Evolutionary conservation across 2,888 invertebrate species (phyloP), one percentile per base, ranked within the genome.

Genomic region (Gnatocerus cornutus): DNA sequence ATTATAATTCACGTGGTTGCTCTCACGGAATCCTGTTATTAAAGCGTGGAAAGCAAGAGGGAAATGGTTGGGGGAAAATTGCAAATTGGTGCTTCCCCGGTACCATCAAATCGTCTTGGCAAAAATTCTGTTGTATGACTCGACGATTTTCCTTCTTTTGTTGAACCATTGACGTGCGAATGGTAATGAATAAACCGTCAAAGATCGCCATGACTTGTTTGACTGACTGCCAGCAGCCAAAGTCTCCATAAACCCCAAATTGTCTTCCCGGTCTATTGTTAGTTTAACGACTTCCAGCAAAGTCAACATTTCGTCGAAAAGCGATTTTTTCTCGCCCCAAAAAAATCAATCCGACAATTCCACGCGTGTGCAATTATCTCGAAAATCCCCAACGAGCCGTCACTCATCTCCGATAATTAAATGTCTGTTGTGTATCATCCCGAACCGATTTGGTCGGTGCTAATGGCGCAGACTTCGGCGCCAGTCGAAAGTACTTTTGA

Each of bases 401-500:
- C 48, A 48, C 56, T 46, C 52, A 45, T 56, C 41, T 55, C 53
- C 65, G 46, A 52, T 69, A 69, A 69, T 69, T 69, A 69, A 69
- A 69, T 41, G 69, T 69, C 69, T 69, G 69, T 41, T 65, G 33
- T 68, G 45, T 55, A 66, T 69, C 65, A 46, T 59, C 65, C 59
- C 14, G 3, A 52, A 59, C 37, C 69, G 59, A 65, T 69, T 69
- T 69, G 53, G 52, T 66, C 12, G 65, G 65, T 66, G 66, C 66
- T 69, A 69, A 69, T 69, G 56, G 69, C 50, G 66, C 66, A 55
- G 66, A 61, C 65, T 61, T 69, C 65, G 79, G 78, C 78, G 79
- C 78, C 78, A 76, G 74, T 61, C 30, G 61, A 59, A 37, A 67
- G 72, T 59, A 73, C 73, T 76, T 72, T 76, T 74, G 74, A 71